Percentiles rank a stretch among this genome's conserved stretches.
These are phyloP conservation scores for Tychaedon coryphoeus DNA, from an alignment of 2,113 vertebrate species.

Conservation along the genomic window DNA sequence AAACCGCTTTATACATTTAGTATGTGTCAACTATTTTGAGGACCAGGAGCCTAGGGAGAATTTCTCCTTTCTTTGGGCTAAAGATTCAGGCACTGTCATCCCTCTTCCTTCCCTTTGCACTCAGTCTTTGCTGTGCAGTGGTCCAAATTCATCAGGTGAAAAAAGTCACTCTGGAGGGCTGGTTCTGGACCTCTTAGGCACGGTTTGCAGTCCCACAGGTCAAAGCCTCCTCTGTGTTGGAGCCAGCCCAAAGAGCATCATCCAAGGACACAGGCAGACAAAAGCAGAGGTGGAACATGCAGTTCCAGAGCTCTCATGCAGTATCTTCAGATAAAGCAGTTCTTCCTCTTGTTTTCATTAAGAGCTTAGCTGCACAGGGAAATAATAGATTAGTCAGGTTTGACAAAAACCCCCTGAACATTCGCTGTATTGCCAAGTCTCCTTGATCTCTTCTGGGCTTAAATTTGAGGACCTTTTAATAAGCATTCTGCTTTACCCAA, in stretches of 20 bases:
- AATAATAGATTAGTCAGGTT: conserved; percentile 62
- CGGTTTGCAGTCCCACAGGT: background rate
- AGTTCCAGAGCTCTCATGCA: background rate
- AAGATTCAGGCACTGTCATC: background rate
- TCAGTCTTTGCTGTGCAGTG: background rate
- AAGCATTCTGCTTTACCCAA: conserved; percentile 24
- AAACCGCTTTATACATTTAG: background rate
- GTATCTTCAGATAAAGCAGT: background rate
- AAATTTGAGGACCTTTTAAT: conserved; percentile 53
- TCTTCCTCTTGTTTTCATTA: background rate
- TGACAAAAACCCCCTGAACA: conserved; percentile 38
- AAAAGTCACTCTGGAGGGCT: background rate
- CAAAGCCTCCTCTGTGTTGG: background rate
- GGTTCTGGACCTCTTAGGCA: background rate
- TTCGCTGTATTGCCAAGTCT: conserved; percentile 50
- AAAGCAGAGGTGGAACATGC: background rate
- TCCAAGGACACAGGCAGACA: background rate
- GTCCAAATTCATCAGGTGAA: background rate
- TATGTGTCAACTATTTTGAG: background rate
- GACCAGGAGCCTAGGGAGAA: background rate
- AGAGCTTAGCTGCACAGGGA: conserved; percentile 43
- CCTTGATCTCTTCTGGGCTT: conserved; percentile 62
- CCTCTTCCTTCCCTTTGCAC: background rate
- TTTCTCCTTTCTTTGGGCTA: background rate
- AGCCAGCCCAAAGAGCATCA: background rate